A percentile compares a stretch with the other conserved stretches of the same genome.
These are phyloP conservation scores for Diglossa brunneiventris DNA, from an alignment of 2,113 vertebrate species.

Conservation along the genomic window DNA sequence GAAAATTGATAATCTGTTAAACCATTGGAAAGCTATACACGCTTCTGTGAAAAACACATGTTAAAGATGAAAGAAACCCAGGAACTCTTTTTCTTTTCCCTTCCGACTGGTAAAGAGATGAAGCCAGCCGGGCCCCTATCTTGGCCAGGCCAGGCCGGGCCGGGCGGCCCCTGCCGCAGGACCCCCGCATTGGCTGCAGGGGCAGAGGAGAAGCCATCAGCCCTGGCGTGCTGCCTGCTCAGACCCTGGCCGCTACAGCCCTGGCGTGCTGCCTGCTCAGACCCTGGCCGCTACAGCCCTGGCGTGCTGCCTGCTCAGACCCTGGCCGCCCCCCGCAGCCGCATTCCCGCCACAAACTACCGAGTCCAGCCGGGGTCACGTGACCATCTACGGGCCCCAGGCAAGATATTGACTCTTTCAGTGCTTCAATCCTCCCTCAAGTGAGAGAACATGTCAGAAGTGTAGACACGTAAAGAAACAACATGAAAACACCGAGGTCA, in stretches of 20 bases:
- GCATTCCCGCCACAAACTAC: not conserved
- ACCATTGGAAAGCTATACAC: not conserved
- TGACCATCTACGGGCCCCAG: not conserved
- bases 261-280: no score
- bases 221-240: not conserved
- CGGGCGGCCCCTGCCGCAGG: not conserved
- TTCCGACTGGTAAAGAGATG: not conserved
- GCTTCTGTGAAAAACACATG: not conserved
- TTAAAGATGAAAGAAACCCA: not conserved
- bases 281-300: no score
- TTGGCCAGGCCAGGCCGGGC: not conserved
- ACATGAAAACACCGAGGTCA: not conserved
- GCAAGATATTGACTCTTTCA: not conserved
- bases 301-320: no score
- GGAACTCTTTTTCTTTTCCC: not conserved
- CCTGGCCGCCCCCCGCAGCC: no score
- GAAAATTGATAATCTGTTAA: not conserved
- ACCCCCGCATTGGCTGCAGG: not conserved
- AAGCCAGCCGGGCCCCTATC: not conserved
- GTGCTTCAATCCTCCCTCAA: not conserved
- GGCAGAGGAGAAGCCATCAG: not conserved
- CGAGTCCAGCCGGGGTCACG: not conserved
- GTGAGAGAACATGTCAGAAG: not conserved
- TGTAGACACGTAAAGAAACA: not conserved
- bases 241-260: no score